Evolutionary conservation across 2,113 vertebrate species (phyloP).

Genomic region (Hemicordylus capensis): DNA sequence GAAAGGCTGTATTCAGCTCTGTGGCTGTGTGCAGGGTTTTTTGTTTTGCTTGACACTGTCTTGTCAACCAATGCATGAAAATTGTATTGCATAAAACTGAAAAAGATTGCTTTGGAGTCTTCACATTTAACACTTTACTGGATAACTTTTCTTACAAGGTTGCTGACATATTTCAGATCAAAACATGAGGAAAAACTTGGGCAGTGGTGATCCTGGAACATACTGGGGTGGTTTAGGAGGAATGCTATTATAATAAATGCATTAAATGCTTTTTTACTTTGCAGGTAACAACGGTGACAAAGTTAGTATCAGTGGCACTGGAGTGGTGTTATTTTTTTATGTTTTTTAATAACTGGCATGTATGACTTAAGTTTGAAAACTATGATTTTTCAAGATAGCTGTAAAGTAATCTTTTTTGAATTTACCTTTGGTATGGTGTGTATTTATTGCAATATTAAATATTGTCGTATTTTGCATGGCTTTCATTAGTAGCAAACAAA

Average conservation of each 20-base stretch:
- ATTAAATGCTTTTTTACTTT: slow-evolving; percentile 72
- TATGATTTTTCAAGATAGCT: slow-evolving; percentile 73
- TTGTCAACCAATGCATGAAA: slow-evolving; percentile 66
- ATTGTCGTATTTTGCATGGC: slow-evolving; percentile 23
- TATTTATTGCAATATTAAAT: slow-evolving; percentile 54
- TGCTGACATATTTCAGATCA: slow-evolving; percentile 24
- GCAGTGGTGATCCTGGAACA: slow-evolving; percentile 49
- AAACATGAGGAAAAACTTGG: not conserved
- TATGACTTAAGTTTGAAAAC: slow-evolving; percentile 73
- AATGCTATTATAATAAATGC: slow-evolving; percentile 54
- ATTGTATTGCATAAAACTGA: slow-evolving; percentile 72
- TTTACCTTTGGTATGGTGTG: slow-evolving; percentile 67
- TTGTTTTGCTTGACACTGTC: slow-evolving; percentile 34
- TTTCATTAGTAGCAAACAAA: slow-evolving; percentile 32
- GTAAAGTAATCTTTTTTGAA: slow-evolving; percentile 57
- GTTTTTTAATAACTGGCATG: slow-evolving; percentile 77
- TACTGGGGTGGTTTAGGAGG: slow-evolving; percentile 6
- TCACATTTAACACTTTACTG: slow-evolving; percentile 17
- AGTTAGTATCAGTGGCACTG: slow-evolving; percentile 80
- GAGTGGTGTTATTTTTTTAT: slow-evolving; percentile 72
- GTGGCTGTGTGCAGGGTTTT: slow-evolving; percentile 24
- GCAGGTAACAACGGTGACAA: slow-evolving; percentile 79
- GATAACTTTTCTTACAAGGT: slow-evolving; percentile 58
- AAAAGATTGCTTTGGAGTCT: slow-evolving; percentile 50
- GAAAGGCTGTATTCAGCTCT: slow-evolving; percentile 43